phyloP scores from a whole-genome alignment of 2,888 invertebrate species.

The Cheilosia impressa region DNA sequence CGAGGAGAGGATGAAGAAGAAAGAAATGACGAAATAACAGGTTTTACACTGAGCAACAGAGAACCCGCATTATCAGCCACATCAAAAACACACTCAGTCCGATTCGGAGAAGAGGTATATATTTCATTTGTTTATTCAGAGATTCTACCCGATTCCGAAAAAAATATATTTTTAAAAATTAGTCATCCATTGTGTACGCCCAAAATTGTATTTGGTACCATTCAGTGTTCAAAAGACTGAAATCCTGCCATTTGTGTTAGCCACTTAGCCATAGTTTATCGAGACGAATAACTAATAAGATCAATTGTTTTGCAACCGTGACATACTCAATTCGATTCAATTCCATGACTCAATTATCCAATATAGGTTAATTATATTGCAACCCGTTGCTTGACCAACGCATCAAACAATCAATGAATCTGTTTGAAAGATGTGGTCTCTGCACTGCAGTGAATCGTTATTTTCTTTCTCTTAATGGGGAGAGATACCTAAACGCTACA shows the following conservation, averaged over 20 bases:
- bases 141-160: slow-evolving; percentile 27
- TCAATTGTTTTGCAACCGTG: slow-evolving; percentile 57
- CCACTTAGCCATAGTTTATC: slow-evolving; percentile 24
- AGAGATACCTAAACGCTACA: slow-evolving; percentile 16
- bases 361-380: slow-evolving; percentile 56
- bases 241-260: slow-evolving; percentile 43
- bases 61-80: slow-evolving; percentile 3
- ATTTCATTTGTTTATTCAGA: slow-evolving; percentile 26
- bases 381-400: slow-evolving; percentile 15
- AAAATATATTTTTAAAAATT: slow-evolving; percentile 21
- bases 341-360: slow-evolving; percentile 67
- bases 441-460: slow-evolving; percentile 4
- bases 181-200: slow-evolving; percentile 31
- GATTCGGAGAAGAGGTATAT: slow-evolving; percentile 27
- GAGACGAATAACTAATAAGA: slow-evolving; percentile 44
- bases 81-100: slow-evolving; percentile 14
- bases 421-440: slow-evolving; percentile 15
- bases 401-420: slow-evolving; percentile 30
- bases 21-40: slow-evolving; percentile 54
- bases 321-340: slow-evolving; percentile 55
- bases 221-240: slow-evolving; percentile 46
- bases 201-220: neutral
- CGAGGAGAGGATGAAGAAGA: slow-evolving; percentile 7
- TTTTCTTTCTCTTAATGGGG: slow-evolving; percentile 20
- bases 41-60: slow-evolving; percentile 42